Percentiles rank a stretch among this genome's conserved stretches.
These are phyloP conservation scores for Centrocercus urophasianus DNA, from an alignment of 2,113 vertebrate species.

Conservation along the genomic window DNA sequence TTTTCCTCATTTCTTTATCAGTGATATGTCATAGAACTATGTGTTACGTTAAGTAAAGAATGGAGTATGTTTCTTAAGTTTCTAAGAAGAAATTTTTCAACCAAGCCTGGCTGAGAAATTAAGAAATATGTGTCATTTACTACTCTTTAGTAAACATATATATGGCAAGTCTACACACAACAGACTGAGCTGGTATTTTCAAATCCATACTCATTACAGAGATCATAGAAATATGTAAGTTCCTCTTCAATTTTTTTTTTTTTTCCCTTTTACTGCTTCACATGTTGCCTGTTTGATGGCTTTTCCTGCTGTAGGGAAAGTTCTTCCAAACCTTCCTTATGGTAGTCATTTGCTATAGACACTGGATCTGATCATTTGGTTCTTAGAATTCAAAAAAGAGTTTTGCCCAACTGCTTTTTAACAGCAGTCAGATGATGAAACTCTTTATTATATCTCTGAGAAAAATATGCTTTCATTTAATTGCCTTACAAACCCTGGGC, in stretches of 20 bases:
- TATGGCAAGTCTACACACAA: background rate
- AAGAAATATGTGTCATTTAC: background rate
- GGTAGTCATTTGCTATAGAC: background rate
- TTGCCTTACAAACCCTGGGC: background rate
- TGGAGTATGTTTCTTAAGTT: background rate
- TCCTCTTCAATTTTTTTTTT: background rate
- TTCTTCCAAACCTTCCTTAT: slow-evolving; percentile 11
- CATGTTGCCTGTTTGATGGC: slow-evolving; percentile 30
- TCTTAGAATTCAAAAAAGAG: background rate
- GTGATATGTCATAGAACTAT: background rate
- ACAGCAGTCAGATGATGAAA: background rate
- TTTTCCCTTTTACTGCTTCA: background rate
- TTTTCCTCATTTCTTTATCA: background rate
- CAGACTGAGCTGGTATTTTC: background rate
- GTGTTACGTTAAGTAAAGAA: background rate
- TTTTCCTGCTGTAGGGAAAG: slow-evolving; percentile 61
- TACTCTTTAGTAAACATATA: background rate
- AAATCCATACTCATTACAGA: slow-evolving; percentile 8
- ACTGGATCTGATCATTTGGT: background rate
- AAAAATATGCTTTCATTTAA: slow-evolving; percentile 1
- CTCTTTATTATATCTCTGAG: background rate
- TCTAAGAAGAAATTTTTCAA: background rate
- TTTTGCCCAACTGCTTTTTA: background rate
- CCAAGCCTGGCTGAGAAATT: background rate
- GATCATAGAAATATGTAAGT: background rate